Conservation (phyloP, 2,888 invertebrate genomes). For the Macrophya annulata region DNA sequence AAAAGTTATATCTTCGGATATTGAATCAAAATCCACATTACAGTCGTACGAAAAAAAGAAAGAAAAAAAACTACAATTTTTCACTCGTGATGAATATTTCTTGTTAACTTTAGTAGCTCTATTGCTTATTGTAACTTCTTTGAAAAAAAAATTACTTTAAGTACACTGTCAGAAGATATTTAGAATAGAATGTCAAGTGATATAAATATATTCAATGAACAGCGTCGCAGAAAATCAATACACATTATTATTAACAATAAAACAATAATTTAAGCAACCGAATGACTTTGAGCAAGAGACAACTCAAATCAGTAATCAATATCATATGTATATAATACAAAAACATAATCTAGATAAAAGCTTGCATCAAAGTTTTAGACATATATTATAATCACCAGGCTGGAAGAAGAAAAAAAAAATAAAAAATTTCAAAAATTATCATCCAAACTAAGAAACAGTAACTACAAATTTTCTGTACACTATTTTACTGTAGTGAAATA, state of each 20-base stretch:
- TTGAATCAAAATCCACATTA: conserved; percentile 13
- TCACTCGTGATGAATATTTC: background rate
- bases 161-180: conserved; percentile 39
- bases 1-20: conserved; percentile 11
- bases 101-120: background rate
- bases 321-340: background rate
- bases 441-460: background rate
- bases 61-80: conserved; percentile 16
- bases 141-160: conserved; percentile 20
- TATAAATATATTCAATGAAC: conserved; percentile 37
- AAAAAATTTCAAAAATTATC: background rate
- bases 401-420: background rate
- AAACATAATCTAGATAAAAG: conserved; percentile 3
- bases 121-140: conserved; percentile 7
- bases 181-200: conserved; percentile 5
- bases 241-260: background rate
- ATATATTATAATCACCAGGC: conserved; percentile 12
- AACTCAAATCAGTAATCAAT: conserved; percentile 22
- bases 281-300: conserved; percentile 14
- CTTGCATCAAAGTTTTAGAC: conserved; percentile 5
- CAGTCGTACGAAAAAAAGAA: background rate
- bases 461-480: conserved; percentile 15
- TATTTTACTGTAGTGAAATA: background rate
- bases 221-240: background rate
- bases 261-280: conserved; percentile 16